Evolutionary conservation across 1,140 invertebrate genomes (phyloP).

Genomic region (Pseudomyrmex dendroicus): DNA sequence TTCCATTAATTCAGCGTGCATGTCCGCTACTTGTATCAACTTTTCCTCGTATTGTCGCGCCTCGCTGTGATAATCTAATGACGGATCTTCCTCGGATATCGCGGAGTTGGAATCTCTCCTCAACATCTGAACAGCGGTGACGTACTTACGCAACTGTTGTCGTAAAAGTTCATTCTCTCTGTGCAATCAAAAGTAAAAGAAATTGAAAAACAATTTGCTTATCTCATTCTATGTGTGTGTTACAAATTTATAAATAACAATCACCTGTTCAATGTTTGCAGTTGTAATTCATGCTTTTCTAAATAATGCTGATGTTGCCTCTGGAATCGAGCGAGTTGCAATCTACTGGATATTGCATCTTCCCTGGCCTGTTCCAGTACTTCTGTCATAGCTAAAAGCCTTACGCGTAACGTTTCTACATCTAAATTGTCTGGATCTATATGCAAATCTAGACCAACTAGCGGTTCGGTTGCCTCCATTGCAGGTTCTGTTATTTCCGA

Average conservation of each 20-base stretch:
- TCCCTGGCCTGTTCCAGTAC: slow-evolving; percentile 82
- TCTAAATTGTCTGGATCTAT: slow-evolving; percentile 77
- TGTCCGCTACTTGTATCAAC: slow-evolving; percentile 97
- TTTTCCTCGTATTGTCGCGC: slow-evolving; percentile 94
- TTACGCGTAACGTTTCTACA: slow-evolving; percentile 77
- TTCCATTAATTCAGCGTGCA: slow-evolving; percentile 98
- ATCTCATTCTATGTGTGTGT: background rate
- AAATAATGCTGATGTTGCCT: slow-evolving; percentile 83
- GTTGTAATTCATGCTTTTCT: slow-evolving; percentile 82
- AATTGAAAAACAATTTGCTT: background rate
- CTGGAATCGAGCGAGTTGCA: slow-evolving; percentile 81
- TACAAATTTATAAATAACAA: background rate
- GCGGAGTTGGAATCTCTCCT: slow-evolving; percentile 86
- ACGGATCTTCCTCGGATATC: slow-evolving; percentile 80
- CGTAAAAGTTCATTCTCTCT: slow-evolving; percentile 95
- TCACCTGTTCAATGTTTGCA: slow-evolving; percentile 82
- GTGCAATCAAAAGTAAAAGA: slow-evolving; percentile 61
- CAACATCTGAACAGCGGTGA: slow-evolving; percentile 95
- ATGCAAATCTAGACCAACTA: slow-evolving; percentile 71
- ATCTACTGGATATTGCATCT: slow-evolving; percentile 79
- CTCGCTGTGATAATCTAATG: slow-evolving; percentile 88
- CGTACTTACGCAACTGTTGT: slow-evolving; percentile 95
- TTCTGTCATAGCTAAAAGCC: slow-evolving; percentile 79
- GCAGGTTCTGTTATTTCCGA: slow-evolving; percentile 79
- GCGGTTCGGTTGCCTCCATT: slow-evolving; percentile 82